phyloP scores from a whole-genome alignment of 2,888 invertebrate genomes.

The Mimumesa dahlbomi region DNA sequence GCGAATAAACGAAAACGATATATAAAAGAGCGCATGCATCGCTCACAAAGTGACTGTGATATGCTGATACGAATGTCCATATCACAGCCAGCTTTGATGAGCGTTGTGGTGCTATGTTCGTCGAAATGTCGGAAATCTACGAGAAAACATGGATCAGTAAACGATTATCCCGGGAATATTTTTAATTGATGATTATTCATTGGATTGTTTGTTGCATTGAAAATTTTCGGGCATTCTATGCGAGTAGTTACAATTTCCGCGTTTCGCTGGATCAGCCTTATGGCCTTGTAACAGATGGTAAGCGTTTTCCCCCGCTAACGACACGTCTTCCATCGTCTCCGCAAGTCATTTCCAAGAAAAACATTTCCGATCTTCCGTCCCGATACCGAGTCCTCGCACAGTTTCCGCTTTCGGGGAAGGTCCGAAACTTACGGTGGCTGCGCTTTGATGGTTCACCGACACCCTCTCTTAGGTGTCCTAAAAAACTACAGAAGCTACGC shows the following conservation, averaged over 20 bases:
- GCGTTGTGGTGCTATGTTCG: conserved; percentile 83
- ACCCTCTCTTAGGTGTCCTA: no score
- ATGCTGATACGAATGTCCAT: conserved; percentile 86
- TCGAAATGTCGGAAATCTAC: background rate
- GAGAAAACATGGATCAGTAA: background rate
- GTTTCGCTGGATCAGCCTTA: no score
- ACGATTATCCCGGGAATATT: background rate
- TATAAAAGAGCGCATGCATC: conserved; percentile 78
- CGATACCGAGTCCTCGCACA: conserved; percentile 29
- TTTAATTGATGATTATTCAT: no score
- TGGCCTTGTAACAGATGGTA: background rate
- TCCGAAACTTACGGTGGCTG: no score
- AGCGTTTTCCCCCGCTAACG: background rate
- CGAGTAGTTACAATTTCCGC: no score
- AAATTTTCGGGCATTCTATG: no score
- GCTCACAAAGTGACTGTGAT: conserved; percentile 96
- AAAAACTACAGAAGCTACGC: no score
- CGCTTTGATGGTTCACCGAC: no score
- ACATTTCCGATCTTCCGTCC: conserved; percentile 24
- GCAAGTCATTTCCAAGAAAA: conserved; percentile 33
- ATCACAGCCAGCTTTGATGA: conserved; percentile 99
- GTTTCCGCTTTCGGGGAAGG: conserved; percentile 36
- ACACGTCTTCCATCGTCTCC: background rate
- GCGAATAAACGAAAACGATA: background rate
- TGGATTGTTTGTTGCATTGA: no score